A percentile compares a stretch with the other conserved stretches of the same genome.
These are phyloP conservation scores for Chaetodon trifasciatus DNA, from an alignment of 2,797 vertebrate species.

Conservation along the genomic window DNA sequence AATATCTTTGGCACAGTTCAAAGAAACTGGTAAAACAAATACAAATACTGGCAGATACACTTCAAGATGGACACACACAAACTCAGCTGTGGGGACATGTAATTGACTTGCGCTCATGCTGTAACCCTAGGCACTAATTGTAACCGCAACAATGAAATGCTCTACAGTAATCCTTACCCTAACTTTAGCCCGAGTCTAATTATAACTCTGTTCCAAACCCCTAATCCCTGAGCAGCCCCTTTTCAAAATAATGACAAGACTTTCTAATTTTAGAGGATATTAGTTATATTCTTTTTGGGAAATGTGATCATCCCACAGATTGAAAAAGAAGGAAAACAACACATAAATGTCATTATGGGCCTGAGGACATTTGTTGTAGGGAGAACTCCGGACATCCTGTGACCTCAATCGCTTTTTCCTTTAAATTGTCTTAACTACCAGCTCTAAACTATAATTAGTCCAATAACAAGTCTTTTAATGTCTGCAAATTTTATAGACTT, in stretches of 20 bases:
- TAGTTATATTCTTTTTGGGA: conserved; percentile 18
- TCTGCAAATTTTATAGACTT: conserved; percentile 59
- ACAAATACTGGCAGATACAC: conserved; percentile 5
- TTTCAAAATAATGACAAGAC: conserved; percentile 48
- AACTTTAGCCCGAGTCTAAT: conserved; percentile 36
- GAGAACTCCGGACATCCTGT: conserved; percentile 36
- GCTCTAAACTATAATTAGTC: conserved; percentile 56
- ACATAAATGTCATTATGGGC: conserved; percentile 25
- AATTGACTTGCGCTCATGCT: conserved; percentile 29
- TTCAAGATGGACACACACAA: conserved; percentile 14
- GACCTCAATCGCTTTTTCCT: conserved; percentile 24
- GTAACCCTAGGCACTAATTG: conserved; percentile 25
- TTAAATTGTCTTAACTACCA: conserved; percentile 38
- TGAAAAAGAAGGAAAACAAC: conserved; percentile 37
- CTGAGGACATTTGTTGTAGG: conserved; percentile 7
- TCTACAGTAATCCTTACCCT: conserved; percentile 34
- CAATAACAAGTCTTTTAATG: conserved; percentile 57
- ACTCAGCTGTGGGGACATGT: conserved; percentile 14
- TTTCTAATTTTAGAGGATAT: conserved; percentile 48
- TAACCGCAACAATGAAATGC: conserved; percentile 52
- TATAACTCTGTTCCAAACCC: conserved; percentile 47
- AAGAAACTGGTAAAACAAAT: conserved; percentile 21
- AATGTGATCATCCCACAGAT: conserved; percentile 30
- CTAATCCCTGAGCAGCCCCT: conserved; percentile 27
- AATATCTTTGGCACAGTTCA: conserved; percentile 20